phyloP scores from a whole-genome alignment of 1,140 invertebrate genomes.

The Trypoxylus dichotomus region DNA sequence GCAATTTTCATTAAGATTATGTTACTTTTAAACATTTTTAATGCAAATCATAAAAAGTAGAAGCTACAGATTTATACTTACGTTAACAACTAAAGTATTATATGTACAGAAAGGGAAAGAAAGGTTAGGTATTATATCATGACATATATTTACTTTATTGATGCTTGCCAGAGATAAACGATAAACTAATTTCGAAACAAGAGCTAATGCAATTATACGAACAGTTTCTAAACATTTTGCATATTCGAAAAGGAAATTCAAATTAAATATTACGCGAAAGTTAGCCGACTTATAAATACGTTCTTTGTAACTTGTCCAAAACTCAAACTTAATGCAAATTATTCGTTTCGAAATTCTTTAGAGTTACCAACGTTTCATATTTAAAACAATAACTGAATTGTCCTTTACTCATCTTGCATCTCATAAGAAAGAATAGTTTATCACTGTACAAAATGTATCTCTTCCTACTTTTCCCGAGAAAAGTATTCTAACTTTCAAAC shows the following conservation, averaged over 20 bases:
- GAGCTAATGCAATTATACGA: background rate
- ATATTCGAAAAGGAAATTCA: background rate
- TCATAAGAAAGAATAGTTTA: too few species aligned
- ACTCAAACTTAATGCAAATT: background rate
- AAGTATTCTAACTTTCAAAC: background rate
- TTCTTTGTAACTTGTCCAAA: constrained; percentile 1
- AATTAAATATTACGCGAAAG: constrained; percentile 11
- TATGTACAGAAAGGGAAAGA: background rate
- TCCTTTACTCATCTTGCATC: too few species aligned
- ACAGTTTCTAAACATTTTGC: background rate
- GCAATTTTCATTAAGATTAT: too few species aligned
- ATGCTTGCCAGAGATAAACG: background rate
- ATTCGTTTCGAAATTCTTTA: background rate
- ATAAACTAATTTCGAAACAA: background rate
- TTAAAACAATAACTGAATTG: background rate
- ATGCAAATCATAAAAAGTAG: too few species aligned
- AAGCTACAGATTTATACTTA: too few species aligned
- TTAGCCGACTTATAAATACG: background rate
- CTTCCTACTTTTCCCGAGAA: too few species aligned
- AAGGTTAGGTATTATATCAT: background rate
- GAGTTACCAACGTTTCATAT: background rate
- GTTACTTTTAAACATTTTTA: too few species aligned
- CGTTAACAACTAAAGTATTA: too few species aligned
- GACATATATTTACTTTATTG: background rate
- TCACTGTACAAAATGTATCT: too few species aligned